Percentiles rank a stretch among this genome's conserved stretches.
phyloP scores from a whole-genome alignment of 2,888 invertebrate species.

The Eupeodes latifasciatus region DNA sequence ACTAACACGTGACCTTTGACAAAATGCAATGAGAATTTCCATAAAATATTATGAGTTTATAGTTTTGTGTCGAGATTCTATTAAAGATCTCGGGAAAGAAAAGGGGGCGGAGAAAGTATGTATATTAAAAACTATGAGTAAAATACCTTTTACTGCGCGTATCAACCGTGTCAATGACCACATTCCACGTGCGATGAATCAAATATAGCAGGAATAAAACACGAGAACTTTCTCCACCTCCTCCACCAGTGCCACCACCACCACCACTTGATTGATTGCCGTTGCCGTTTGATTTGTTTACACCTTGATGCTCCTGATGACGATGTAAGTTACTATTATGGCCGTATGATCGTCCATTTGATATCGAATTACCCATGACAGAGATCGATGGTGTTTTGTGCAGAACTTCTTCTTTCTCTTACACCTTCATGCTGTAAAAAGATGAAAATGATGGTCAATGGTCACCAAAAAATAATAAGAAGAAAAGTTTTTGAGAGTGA shows the following conservation, averaged over 20 bases:
- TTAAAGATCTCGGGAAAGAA: neutral
- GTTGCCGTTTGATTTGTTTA: slow-evolving; percentile 44
- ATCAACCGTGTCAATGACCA: slow-evolving; percentile 87
- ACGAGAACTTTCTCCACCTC: slow-evolving; percentile 86
- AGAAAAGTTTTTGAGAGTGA: neutral
- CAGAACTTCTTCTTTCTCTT: neutral
- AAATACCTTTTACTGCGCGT: slow-evolving; percentile 85
- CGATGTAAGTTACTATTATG: slow-evolving; percentile 58
- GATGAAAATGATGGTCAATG: slow-evolving; percentile 1
- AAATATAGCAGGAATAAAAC: slow-evolving; percentile 88
- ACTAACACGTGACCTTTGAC: slow-evolving; percentile 78
- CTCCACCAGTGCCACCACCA: slow-evolving; percentile 77
- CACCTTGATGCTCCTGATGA: slow-evolving; percentile 61
- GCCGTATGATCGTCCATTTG: slow-evolving; percentile 62
- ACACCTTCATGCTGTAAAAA: slow-evolving; percentile 63
- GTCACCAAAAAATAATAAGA: slow-evolving; percentile 8
- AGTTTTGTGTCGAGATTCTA: slow-evolving; percentile 39
- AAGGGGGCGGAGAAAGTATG: neutral
- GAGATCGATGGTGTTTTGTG: slow-evolving; percentile 21
- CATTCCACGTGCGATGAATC: slow-evolving; percentile 89
- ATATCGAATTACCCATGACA: slow-evolving; percentile 74
- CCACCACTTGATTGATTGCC: slow-evolving; percentile 46
- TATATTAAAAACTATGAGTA: neutral
- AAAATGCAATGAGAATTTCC: slow-evolving; percentile 61
- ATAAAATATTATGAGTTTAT: slow-evolving; percentile 27